Evolutionary conservation across 1,140 invertebrate species (phyloP).

Genomic region (Dinoponera quadriceps): DNA sequence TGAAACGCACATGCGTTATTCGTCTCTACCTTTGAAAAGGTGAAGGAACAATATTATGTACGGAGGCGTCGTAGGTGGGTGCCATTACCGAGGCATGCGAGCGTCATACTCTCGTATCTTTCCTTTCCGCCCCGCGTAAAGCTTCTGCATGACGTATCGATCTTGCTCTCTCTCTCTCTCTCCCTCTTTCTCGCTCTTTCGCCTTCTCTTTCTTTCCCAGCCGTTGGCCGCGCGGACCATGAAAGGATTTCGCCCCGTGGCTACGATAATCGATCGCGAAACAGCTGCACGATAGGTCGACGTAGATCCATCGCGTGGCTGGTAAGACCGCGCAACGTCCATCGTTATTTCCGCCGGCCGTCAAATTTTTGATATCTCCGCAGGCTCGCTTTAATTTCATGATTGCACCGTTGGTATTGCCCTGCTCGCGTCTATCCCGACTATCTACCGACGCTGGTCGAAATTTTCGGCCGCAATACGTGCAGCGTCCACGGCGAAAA

Average conservation of each 20-base stretch:
- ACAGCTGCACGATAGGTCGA: constrained; percentile 52
- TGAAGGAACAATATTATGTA: constrained; percentile 9
- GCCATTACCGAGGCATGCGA: constrained; percentile 40
- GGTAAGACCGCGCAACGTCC: constrained; percentile 2
- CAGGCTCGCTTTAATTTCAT: constrained; percentile 12
- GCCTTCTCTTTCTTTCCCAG: not conserved
- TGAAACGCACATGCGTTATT: not conserved
- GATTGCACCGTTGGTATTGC: not conserved
- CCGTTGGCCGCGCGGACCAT: constrained; percentile 12
- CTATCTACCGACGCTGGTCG: not conserved
- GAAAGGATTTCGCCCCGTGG: constrained; percentile 52
- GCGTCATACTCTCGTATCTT: constrained; percentile 19
- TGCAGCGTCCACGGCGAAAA: not conserved
- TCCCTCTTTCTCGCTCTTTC: not conserved
- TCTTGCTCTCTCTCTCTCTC: constrained; percentile 4
- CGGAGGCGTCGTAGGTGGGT: constrained; percentile 35
- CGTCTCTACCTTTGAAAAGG: not conserved
- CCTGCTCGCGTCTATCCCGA: not conserved
- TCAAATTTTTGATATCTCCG: constrained; percentile 42
- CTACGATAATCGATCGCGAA: constrained; percentile 50
- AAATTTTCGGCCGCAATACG: not conserved
- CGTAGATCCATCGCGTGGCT: constrained; percentile 49
- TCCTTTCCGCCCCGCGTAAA: constrained; percentile 30
- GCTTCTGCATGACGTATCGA: constrained; percentile 44
- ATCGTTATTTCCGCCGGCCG: constrained; percentile 32